Base-by-base conservation (phyloP, 2,888 invertebrate genomes). In the Troilus luridus region DNA sequence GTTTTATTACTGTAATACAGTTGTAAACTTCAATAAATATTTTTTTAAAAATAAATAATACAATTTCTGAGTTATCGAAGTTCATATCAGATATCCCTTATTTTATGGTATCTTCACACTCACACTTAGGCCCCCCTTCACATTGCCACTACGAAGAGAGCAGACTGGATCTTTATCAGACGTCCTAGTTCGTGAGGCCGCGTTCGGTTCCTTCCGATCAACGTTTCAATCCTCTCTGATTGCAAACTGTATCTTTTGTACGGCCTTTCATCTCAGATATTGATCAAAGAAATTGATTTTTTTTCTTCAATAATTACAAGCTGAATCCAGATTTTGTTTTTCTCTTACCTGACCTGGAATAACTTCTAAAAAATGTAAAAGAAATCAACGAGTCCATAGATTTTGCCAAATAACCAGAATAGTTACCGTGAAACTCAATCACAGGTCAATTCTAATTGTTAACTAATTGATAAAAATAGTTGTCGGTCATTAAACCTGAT, bases 101-200 rank as follows among this genome's bases (percentile, higher is more conserved):
- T 62, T 19, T 64, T 64, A n/a, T 64, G 12, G n/a, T 64, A 11
- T n/a, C n/a, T 64, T 64, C 64, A 10, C n/a, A 64, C 11, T n/a
- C 1, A 64, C 9, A 11, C n/a, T 11, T 64, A n/a, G 10, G 10
- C 10, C n/a, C 11, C 11, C 64, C 11, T n/a, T 64, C 64, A 64
- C 64, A 64, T 41, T 27, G 72, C 27, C 72, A 77, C 17, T 17
- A 77, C 72, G 27, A 41, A 17, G n/a, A 64, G 64, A 8, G 17
- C 67, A 24, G 41, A 21, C 1, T 24, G 24, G 72, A 77, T 77
- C 10, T 0, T 17, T 77, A 77, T 77, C 72, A 7, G 12, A 27
- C 72, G 72, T 19, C 72, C 72, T 8, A 77, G 72, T 77, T 77
- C 72, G 72, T 77, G 72, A 77, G 72, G 72, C 41, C 12, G 14